Evolutionary conservation across 2,888 invertebrate genomes (phyloP), one percentile per base, ranked within the genome.

Genomic region (Panzeria rudis): DNA sequence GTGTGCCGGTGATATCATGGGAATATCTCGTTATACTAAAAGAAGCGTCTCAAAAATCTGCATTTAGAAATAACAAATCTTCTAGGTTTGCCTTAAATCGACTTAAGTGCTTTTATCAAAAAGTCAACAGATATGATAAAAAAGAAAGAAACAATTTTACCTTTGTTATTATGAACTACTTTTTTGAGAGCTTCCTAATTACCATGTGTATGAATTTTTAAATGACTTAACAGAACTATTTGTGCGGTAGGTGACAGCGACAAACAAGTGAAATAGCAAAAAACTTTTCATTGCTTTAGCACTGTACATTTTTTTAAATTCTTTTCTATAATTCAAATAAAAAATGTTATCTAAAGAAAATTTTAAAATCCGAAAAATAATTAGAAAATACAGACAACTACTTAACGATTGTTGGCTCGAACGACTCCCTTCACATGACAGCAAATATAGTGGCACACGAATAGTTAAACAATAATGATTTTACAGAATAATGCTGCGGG

Each of bases 221-320:
- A 44, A 83, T 47, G 77, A 61, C 25, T 72, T 59, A 83, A 50
- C 56, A 66, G 13, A 35, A 72, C 20, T 66, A 41, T 59, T 71
- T 50, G 38, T 71, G 38, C 20, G 71, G 56, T 15, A 82, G 76
- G 68, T 52, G 62, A 6, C 35, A 71, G 44, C 41, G 29, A 23
- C 56, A 20, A 66, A 38, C 54, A 47, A 23, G 8, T 41, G 23
- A 38, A 64, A 56, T 44, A 64, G 13, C 29, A 54, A 35, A 75
- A 17, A 29, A 20, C 29, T 29, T 29, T 23, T n/a, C n/a, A 66
- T 32, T 29, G 9, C 15, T 64, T 64, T 41, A 75, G 52, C 17
- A 52, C 38, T 20, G 3, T 23, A 59, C 11, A 61, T 41, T 52
- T 59, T 59, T 68, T 17, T 25, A 54, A 7, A 50, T 61, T 62